Evolutionary conservation across 2,797 vertebrate species (phyloP), one percentile per base, ranked within the genome.

Genomic region (Carduelis carduelis): DNA sequence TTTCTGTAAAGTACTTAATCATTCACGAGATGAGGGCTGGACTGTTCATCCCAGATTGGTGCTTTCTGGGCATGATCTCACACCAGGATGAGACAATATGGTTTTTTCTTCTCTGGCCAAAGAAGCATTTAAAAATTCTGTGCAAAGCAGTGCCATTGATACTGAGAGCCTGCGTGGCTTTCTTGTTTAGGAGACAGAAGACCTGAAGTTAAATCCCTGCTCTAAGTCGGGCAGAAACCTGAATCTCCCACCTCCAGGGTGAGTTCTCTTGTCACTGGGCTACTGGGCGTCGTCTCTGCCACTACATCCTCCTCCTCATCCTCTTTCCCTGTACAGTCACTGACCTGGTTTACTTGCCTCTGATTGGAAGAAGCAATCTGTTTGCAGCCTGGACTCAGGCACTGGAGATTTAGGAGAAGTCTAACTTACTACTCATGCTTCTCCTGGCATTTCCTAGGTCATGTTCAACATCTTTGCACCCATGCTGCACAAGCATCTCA

Each of bases 321-420:
- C 64, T 94, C 76, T 43, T 88, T 80, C 61, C 0, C 0, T 1
- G 2, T 77, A 59, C 34, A 46, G 47, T 78, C 1, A 2, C 57
- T 94, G 83, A 93, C 96, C 93, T 91, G 61, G 59, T 88, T 96
- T 95, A 94, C 80, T 88, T 81, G 69, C 13, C 34, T 19, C 47
- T 88, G 61, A 76, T 76, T 93, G 80, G 76, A 65, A 80, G 76
- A 86, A 78, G 43, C 53, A 70, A 81, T 41, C 53, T 89, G 35
- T 55, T 64, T 84, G 87, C 37, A 75, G 27, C 20, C 68, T 85
- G 87, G 76, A 75, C 34, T 94, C 16, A 27, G 61, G 57, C 64
- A 35, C 1, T 1, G 2, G 64, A 3, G 9, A 65, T 77, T 89
- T 41, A 80, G 50, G 47, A 94, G 68, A 92, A 87, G 61, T 32